Percentiles rank a stretch among this genome's conserved stretches.
These are phyloP conservation scores for Zygogramma bicolorata DNA, from an alignment of 2,888 invertebrate genomes.

Conservation along the genomic window DNA sequence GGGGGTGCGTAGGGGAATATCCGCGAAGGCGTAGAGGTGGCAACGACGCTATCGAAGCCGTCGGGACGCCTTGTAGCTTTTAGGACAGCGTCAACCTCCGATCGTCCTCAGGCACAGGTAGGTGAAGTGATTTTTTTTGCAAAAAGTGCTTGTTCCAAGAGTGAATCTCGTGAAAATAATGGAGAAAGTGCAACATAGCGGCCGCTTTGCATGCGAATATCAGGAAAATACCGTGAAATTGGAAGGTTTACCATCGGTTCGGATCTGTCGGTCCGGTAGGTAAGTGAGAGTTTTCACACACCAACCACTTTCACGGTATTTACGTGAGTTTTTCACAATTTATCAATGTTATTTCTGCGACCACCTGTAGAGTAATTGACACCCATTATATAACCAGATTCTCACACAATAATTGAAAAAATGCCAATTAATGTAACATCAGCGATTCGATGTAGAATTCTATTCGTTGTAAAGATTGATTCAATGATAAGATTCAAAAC, in stretches of 20 bases:
- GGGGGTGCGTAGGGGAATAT: conserved; percentile 51
- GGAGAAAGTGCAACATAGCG: conserved; percentile 8
- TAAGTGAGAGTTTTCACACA: not conserved
- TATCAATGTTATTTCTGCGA: not conserved
- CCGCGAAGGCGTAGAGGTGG: conserved; percentile 51
- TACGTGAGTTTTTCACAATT: not conserved
- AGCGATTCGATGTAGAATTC: too few species aligned
- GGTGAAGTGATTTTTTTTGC: conserved; percentile 44
- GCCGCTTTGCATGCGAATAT: not conserved
- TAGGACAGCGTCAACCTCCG: conserved; percentile 66
- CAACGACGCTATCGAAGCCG: conserved; percentile 53
- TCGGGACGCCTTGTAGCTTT: conserved; percentile 67
- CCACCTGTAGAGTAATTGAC: not conserved
- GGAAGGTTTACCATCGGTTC: not conserved
- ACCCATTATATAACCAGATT: not conserved
- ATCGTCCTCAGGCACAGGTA: conserved; percentile 66
- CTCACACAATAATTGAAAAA: not conserved
- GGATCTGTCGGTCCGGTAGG: not conserved
- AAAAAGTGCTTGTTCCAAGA: conserved; percentile 25
- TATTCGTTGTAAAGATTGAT: too few species aligned
- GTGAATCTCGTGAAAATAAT: conserved; percentile 19
- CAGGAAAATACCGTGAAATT: conserved; percentile 33
- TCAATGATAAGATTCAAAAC: too few species aligned
- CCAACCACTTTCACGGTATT: not conserved
- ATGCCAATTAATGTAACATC: not conserved